Percentiles rank a stretch among this genome's conserved stretches.
These are phyloP conservation scores for Lithophane leautieri DNA, from an alignment of 2,888 invertebrate species.

Conservation along the genomic window DNA sequence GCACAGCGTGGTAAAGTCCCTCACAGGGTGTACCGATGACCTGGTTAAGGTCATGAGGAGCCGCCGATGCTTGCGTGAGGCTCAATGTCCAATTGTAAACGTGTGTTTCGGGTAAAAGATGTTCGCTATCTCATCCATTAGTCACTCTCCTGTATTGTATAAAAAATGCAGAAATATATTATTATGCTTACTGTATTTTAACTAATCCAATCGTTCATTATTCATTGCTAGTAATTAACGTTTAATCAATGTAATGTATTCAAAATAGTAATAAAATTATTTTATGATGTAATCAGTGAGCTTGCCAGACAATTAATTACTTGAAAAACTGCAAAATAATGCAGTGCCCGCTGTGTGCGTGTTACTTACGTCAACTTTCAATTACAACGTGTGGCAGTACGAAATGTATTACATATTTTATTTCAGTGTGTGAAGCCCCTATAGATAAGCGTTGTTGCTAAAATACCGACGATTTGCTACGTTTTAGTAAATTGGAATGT, in stretches of 20 bases:
- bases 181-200: background rate
- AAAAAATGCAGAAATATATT: background rate
- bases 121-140: background rate
- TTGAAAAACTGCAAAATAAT: background rate
- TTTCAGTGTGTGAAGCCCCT: slow-evolving; percentile 53
- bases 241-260: background rate
- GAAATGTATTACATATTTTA: slow-evolving; percentile 70
- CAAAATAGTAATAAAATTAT: background rate
- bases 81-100: background rate
- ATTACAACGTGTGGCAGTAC: slow-evolving; percentile 68
- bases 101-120: background rate
- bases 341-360: slow-evolving; percentile 16
- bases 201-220: background rate
- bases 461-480: slow-evolving; percentile 39
- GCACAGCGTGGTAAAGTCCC: no score
- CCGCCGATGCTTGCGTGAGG: background rate
- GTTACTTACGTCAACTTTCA: slow-evolving; percentile 61
- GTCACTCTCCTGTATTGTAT: background rate
- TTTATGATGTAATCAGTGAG: background rate
- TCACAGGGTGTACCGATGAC: background rate
- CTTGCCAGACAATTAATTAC: background rate
- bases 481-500: slow-evolving; percentile 45
- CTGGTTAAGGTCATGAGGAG: background rate
- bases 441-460: slow-evolving; percentile 32
- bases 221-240: background rate